Percentiles rank a stretch among this genome's conserved stretches.
Conservation (phyloP, 2,113 vertebrate genomes). For the Vidua macroura region DNA sequence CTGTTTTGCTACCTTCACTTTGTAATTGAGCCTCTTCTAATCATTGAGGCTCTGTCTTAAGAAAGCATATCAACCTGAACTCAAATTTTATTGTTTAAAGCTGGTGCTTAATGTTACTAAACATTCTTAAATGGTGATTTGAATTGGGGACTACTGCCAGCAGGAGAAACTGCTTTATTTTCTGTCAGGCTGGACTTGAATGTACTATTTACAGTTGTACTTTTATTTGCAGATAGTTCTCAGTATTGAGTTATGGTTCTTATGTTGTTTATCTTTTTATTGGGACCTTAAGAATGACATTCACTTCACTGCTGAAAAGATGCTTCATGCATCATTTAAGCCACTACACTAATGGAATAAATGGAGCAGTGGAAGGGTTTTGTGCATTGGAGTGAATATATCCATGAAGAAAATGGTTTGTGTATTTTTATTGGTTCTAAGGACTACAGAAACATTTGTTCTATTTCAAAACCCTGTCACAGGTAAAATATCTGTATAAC, state of each 20-base stretch:
- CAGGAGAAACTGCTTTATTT: background rate
- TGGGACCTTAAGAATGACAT: constrained; percentile 14
- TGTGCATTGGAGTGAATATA: constrained; percentile 10
- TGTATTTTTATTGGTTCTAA: background rate
- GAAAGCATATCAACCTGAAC: background rate
- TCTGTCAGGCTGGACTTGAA: background rate
- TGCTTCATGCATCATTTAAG: constrained; percentile 38
- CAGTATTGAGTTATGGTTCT: background rate
- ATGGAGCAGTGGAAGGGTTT: constrained; percentile 1
- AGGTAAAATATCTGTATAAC: background rate
- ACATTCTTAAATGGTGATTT: background rate
- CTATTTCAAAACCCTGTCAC: background rate
- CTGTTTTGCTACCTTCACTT: background rate
- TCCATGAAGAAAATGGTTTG: background rate
- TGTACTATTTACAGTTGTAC: background rate
- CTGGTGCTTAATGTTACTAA: background rate
- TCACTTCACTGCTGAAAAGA: constrained; percentile 25
- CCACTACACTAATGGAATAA: constrained; percentile 42
- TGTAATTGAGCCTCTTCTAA: background rate
- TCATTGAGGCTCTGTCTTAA: background rate
- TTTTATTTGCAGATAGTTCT: constrained; percentile 39
- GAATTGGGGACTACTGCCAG: background rate
- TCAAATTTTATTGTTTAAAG: background rate
- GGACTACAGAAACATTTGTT: background rate
- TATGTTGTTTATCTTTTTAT: constrained; percentile 15